These are phyloP conservation scores for Microcaecilia unicolor DNA, from an alignment of 2,797 vertebrate species.

Conservation along the genomic window DNA sequence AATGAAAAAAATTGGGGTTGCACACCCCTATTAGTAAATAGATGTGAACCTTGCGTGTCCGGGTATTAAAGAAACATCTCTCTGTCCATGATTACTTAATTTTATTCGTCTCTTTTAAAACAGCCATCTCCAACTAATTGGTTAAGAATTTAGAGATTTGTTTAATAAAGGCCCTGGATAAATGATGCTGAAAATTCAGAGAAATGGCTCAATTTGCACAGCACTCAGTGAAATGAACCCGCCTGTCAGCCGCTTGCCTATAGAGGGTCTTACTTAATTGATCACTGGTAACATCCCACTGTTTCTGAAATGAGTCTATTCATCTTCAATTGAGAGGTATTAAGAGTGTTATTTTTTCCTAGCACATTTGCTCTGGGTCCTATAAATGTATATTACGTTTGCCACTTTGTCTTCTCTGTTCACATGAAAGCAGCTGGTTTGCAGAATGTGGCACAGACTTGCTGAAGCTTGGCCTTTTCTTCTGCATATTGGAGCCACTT, in stretches of 20 bases:
- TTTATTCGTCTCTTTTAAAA: constrained; percentile 26
- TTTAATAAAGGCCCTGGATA: constrained; percentile 39
- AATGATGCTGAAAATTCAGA: constrained; percentile 45
- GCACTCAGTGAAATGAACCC: constrained; percentile 28
- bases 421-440: too few relatives aligned
- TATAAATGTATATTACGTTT: too few relatives aligned
- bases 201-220: constrained; percentile 31
- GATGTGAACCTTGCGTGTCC: too few relatives aligned
- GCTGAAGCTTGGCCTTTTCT: too few relatives aligned
- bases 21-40: too few relatives aligned
- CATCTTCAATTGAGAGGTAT: constrained; percentile 14
- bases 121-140: constrained; percentile 23
- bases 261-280: constrained; percentile 22
- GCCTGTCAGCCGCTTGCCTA: constrained; percentile 5
- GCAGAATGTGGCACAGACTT: too few relatives aligned
- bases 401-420: too few relatives aligned
- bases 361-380: too few relatives aligned
- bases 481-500: too few relatives aligned
- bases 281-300: constrained; percentile 20
- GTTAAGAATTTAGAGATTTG: constrained; percentile 26
- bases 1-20: too few relatives aligned
- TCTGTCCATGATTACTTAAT: constrained; percentile 31
- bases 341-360: too few relatives aligned
- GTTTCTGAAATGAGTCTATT: constrained; percentile 26
- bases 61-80: constrained; percentile 22